Evolutionary conservation across 2,888 invertebrate genomes (phyloP), one percentile per base, ranked within the genome.

Genomic region (Ashinkailepas kermadecensis): DNA sequence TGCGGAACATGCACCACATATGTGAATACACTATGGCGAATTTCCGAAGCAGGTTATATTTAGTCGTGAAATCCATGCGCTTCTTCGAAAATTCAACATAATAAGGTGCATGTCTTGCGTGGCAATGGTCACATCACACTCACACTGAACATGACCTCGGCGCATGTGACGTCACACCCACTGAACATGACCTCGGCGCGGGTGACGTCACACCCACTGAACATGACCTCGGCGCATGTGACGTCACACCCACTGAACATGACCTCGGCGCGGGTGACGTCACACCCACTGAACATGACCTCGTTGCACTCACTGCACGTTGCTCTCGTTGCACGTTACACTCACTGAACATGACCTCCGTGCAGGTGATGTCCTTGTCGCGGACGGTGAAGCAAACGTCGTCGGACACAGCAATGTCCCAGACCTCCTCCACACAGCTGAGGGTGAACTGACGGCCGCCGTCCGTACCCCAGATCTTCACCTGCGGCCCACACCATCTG

Each of bases 401-500:
- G 4, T 39, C 58, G 13, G 57, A 10, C 7, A 79, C 79, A 4
- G 79, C 79, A 13, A 79, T 58, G 79, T 79, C 79, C 79, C 79
- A 79, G 13, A 79, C 79, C 79, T 79, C 79, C 58, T 79, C 79
- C 23, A 79, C 79, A 18, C 79, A 79, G 58, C 23, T 58, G 23
- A 79, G 79, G 0, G 79, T 79, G 58, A 79, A 79, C 78, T 58
- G 57, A 25, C 78, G 12, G 57, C 13, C 6, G 23, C 57, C 57
- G n/a, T 79, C 23, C 12, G 6, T 23, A 21, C 58, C 25, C 78
- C 78, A 79, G 58, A 79, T 79, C 78, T 79, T 79, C 78, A 79
- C 78, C 78, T 79, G 25, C 10, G 13, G 78, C 25, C n/a, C n/a
- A n/a, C n/a, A n/a, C n/a, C n/a, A n/a, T n/a, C n/a, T n/a, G n/a